phyloP scores from a whole-genome alignment of 2,113 vertebrate genomes.

The Cromileptes altivelis region DNA sequence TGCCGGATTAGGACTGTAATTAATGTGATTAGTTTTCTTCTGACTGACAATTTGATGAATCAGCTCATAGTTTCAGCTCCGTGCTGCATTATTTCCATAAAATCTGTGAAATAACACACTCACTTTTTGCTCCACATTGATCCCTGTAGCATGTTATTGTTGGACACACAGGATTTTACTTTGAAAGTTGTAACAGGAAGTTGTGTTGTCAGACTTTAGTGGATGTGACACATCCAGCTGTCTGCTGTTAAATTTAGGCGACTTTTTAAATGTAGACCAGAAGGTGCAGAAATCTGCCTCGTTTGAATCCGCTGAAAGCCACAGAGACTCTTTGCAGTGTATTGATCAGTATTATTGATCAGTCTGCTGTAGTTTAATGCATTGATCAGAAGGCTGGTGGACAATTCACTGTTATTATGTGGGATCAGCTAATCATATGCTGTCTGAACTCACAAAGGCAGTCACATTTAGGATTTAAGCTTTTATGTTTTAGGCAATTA shows the following conservation, averaged over 20 bases:
- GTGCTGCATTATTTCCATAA: no score
- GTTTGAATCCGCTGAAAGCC: no score
- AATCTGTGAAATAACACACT: no score
- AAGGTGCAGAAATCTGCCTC: neutral
- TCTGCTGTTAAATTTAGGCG: slow-evolving; percentile 43
- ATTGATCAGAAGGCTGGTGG: neutral
- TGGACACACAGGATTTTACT: slow-evolving; percentile 11
- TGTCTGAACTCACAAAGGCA: neutral
- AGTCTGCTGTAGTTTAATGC: neutral
- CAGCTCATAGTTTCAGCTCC: no score
- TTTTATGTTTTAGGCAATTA: neutral
- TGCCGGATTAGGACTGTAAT: no score
- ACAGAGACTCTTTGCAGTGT: neutral
- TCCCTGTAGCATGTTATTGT: no score
- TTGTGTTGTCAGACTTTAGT: neutral
- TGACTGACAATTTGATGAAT: no score
- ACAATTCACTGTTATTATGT: neutral
- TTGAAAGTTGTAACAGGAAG: slow-evolving; percentile 37
- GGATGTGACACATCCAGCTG: slow-evolving; percentile 60
- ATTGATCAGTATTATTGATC: neutral
- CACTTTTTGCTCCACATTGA: no score
- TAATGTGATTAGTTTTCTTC: no score
- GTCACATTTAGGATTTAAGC: neutral
- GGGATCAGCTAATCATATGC: neutral
- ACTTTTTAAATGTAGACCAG: slow-evolving; percentile 10